phyloP scores from a whole-genome alignment of 2,888 invertebrate genomes.

The Heteropelma amictum region DNA sequence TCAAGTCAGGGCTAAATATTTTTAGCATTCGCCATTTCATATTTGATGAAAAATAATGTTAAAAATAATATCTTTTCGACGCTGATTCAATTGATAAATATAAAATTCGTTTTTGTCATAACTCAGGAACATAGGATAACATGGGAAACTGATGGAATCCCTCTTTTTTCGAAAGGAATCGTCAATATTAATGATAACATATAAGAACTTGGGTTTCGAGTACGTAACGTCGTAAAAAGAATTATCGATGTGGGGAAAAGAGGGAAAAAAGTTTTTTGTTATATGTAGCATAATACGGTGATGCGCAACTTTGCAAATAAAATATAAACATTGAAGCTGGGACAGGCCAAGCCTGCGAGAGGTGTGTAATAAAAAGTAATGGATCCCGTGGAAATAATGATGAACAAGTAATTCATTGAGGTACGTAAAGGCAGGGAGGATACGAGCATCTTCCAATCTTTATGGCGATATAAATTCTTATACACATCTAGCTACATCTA shows the following conservation, averaged over 20 bases:
- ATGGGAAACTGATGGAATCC: no score
- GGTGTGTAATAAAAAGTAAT: conserved; percentile 56
- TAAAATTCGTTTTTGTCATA: no score
- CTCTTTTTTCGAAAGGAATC: no score
- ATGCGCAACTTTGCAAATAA: no score
- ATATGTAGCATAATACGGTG: conserved; percentile 7
- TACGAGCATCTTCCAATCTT: conserved; percentile 33
- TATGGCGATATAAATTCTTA: not conserved
- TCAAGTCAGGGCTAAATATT: no score
- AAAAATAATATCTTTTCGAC: no score
- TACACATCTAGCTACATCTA: no score
- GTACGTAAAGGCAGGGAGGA: conserved; percentile 28
- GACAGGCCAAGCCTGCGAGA: conserved; percentile 30
- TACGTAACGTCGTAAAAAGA: conserved; percentile 40
- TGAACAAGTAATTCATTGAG: conserved; percentile 55
- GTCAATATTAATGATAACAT: conserved; percentile 41
- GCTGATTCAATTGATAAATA: no score
- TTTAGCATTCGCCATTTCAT: no score
- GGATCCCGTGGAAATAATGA: conserved; percentile 55
- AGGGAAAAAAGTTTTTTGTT: conserved; percentile 8
- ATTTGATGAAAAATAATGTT: no score
- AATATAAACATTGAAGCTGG: conserved; percentile 5
- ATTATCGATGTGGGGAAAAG: conserved; percentile 6
- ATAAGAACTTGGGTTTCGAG: conserved; percentile 24
- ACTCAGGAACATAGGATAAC: no score